A percentile compares a stretch with the other conserved stretches of the same genome.
Conservation (phyloP, 2,113 vertebrate genomes). For the Sterna hirundo region DNA sequence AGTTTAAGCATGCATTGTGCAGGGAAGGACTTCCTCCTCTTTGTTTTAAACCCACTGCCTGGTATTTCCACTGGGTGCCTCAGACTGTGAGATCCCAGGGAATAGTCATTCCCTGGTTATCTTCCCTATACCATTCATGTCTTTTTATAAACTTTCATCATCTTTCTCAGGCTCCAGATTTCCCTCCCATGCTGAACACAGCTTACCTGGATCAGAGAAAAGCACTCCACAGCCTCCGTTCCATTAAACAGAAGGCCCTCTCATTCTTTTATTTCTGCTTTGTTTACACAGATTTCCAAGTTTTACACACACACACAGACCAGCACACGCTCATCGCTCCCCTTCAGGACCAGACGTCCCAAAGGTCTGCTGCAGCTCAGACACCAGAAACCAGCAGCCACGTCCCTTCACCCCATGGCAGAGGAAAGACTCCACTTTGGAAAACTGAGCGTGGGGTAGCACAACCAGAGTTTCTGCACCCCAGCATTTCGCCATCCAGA, state of each 20-base stretch:
- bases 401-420: rapidly evolving
- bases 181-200: not conserved
- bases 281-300: not conserved
- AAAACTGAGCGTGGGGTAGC: not conserved
- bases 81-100: not conserved
- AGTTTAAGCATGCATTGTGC: not conserved
- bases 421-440: no score
- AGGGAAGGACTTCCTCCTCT: not conserved
- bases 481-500: rapidly evolving
- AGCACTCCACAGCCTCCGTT: not conserved
- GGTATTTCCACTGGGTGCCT: not conserved
- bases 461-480: not conserved
- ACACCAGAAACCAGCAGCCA: not conserved
- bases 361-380: not conserved
- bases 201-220: not conserved
- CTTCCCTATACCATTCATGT: not conserved
- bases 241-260: not conserved
- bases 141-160: not conserved
- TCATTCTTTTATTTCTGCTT: not conserved
- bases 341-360: not conserved
- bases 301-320: not conserved
- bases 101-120: not conserved
- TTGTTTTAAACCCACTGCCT: not conserved
- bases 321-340: rapidly evolving
- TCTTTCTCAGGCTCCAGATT: not conserved